These are phyloP conservation scores for Embidobia sp. DNA, from an alignment of 2,888 invertebrate species.

Conservation along the genomic window DNA sequence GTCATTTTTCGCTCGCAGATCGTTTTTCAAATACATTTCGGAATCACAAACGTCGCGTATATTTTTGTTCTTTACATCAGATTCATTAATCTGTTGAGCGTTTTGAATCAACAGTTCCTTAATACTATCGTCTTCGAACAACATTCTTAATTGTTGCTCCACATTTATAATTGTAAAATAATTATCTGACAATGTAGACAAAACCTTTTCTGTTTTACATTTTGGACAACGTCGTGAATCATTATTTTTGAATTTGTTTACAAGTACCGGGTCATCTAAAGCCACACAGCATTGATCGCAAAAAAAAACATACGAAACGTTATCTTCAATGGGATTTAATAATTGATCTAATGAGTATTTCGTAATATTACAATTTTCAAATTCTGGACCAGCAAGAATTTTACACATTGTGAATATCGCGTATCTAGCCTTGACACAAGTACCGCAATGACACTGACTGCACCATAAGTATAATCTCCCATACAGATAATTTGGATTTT, in stretches of 20 bases:
- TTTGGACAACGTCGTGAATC: background rate
- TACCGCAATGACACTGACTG: constrained; percentile 3
- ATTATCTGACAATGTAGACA: constrained; percentile 12
- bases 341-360: constrained; percentile 13
- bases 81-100: background rate
- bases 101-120: background rate
- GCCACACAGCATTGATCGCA: constrained; percentile 7
- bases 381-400: constrained; percentile 14
- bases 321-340: constrained; percentile 4
- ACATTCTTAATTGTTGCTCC: constrained; percentile 6
- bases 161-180: constrained; percentile 6
- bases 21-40: constrained; percentile 2
- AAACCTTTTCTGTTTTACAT: constrained; percentile 1
- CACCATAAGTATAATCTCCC: constrained; percentile 10
- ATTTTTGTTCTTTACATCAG: background rate
- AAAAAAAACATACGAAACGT: constrained; percentile 1
- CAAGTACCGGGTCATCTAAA: background rate
- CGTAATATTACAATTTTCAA: constrained; percentile 2
- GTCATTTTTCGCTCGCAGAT: constrained; percentile 3
- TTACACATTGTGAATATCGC: constrained; percentile 12
- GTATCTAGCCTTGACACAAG: constrained; percentile 2
- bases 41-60: constrained; percentile 10
- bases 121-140: constrained; percentile 13
- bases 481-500: background rate
- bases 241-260: constrained; percentile 15